Conservation (phyloP, 2,888 invertebrate species). For the Synergus itoensis region DNA sequence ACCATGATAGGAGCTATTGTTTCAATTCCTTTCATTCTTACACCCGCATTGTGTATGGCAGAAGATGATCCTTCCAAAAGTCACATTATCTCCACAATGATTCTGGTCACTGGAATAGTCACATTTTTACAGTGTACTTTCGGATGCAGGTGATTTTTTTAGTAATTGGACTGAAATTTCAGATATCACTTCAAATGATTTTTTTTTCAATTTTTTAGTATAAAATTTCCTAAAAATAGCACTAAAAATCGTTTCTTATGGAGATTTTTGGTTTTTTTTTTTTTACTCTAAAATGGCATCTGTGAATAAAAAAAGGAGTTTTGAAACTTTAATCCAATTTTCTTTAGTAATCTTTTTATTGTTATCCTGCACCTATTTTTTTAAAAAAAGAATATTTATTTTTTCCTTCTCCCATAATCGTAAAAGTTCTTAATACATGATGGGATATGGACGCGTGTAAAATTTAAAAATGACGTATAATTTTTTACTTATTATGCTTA, state of each 20-base stretch:
- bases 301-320: too few relatives aligned
- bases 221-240: too few relatives aligned
- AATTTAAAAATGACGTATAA: too few relatives aligned
- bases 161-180: neutral
- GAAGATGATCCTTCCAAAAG: conserved; percentile 87
- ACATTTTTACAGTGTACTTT: conserved; percentile 87
- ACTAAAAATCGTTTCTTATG: too few relatives aligned
- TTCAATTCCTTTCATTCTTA: conserved; percentile 89
- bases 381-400: neutral
- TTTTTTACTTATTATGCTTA: too few relatives aligned
- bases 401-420: neutral
- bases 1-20: conserved; percentile 93
- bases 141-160: conserved; percentile 81
- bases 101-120: conserved; percentile 89
- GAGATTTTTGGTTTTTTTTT: too few relatives aligned
- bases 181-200: neutral
- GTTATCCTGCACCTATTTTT: neutral
- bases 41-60: conserved; percentile 89
- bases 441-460: too few relatives aligned
- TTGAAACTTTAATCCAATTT: neutral
- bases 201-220: too few relatives aligned
- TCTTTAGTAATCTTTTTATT: neutral
- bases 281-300: too few relatives aligned
- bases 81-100: conserved; percentile 89
- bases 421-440: neutral